A percentile compares a stretch with the other conserved stretches of the same genome.
phyloP scores from a whole-genome alignment of 2,113 vertebrate species.

The Sorex araneus region DNA sequence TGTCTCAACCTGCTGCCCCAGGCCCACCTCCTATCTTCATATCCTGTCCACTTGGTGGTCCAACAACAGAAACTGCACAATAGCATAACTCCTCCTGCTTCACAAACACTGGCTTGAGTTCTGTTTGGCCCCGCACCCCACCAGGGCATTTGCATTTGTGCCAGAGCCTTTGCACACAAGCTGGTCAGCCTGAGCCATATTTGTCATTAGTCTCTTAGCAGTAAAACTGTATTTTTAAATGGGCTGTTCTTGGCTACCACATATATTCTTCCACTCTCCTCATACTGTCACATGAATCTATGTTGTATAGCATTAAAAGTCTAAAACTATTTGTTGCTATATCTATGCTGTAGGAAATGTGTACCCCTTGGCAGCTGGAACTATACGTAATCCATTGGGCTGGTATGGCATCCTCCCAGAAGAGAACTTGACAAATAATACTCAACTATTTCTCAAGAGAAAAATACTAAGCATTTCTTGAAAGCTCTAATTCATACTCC shows the following conservation, averaged over 20 bases:
- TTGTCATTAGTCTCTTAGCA: not conserved
- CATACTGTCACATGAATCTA: not conserved
- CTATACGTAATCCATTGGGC: not conserved
- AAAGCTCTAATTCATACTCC: not conserved
- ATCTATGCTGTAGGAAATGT: not conserved
- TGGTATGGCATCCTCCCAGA: not conserved
- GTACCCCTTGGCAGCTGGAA: not conserved
- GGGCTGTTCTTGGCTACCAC: fast-evolving
- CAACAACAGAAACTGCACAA: not conserved
- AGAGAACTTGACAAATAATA: not conserved
- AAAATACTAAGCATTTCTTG: not conserved
- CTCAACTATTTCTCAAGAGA: not conserved
- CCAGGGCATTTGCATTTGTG: not conserved
- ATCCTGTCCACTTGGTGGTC: no score
- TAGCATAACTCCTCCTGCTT: not conserved
- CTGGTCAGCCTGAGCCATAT: not conserved
- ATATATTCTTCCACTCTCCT: not conserved
- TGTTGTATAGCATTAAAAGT: not conserved
- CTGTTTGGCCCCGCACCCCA: not conserved
- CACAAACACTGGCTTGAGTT: not conserved
- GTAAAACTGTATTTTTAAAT: not conserved
- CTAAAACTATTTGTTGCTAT: not conserved
- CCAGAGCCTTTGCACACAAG: not conserved
- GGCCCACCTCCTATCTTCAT: not conserved
- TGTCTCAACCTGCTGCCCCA: not conserved